These are phyloP conservation scores for Sympetrum striolatum DNA, from an alignment of 2,888 invertebrate species.

Conservation along the genomic window DNA sequence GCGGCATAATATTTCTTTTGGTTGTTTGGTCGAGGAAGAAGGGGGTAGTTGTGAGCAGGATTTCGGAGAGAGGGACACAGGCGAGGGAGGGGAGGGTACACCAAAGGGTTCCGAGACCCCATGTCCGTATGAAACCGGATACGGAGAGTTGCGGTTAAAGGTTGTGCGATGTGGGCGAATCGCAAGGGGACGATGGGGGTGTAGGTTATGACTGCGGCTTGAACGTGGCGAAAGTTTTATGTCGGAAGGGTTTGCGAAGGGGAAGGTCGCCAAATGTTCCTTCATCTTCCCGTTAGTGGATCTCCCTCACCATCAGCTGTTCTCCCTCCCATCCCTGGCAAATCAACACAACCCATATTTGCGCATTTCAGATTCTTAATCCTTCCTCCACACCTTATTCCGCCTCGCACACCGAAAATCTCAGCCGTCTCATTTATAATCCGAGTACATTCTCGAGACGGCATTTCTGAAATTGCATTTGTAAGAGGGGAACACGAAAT, in stretches of 20 bases:
- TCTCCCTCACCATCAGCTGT: neutral
- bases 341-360: neutral
- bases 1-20: slow-evolving; percentile 32
- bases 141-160: slow-evolving; percentile 10
- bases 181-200: neutral
- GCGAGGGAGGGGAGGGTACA: neutral
- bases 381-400: neutral
- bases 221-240: slow-evolving; percentile 39
- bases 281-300: neutral
- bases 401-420: neutral
- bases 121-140: slow-evolving; percentile 32
- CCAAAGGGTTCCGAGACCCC: slow-evolving; percentile 10
- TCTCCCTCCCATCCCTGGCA: neutral
- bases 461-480: no score
- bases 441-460: no score
- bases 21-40: neutral
- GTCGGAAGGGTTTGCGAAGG: slow-evolving; percentile 14
- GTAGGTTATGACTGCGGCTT: slow-evolving; percentile 34
- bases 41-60: neutral
- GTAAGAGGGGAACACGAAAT: no score
- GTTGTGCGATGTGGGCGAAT: neutral
- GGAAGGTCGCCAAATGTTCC: neutral
- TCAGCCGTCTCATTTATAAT: neutral
- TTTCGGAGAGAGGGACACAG: neutral
- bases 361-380: no score